These are phyloP conservation scores for Sycophila sp. DNA, from an alignment of 1,140 invertebrate species.

Conservation along the genomic window DNA sequence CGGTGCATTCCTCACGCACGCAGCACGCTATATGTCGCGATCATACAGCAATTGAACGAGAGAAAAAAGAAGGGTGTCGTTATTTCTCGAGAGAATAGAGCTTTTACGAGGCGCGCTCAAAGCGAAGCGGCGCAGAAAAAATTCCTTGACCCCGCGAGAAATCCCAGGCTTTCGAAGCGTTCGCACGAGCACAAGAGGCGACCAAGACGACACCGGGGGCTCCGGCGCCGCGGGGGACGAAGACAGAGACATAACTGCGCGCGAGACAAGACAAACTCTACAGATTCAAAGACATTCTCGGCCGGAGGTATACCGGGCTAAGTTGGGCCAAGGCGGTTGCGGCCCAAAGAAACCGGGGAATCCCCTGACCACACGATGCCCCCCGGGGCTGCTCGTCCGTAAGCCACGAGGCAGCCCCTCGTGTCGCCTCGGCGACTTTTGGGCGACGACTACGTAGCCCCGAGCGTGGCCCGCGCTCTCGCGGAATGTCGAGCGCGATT, in stretches of 20 bases:
- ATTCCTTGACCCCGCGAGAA: constrained; percentile 1
- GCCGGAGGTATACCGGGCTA: constrained; percentile 36
- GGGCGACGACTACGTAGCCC: neutral
- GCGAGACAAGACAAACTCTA: constrained; percentile 24
- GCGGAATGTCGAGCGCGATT: constrained; percentile 15
- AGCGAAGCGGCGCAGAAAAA: no score
- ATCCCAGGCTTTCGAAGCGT: constrained; percentile 1
- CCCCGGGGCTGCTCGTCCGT: constrained; percentile 11
- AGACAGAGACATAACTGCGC: neutral
- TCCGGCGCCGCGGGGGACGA: constrained; percentile 25
- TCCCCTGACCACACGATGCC: constrained; percentile 64
- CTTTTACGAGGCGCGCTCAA: no score
- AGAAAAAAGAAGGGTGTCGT: no score
- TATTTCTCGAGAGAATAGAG: no score
- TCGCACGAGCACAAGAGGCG: neutral
- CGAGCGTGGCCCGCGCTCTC: neutral
- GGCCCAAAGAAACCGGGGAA: constrained; percentile 47
- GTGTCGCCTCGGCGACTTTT: neutral
- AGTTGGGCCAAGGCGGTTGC: constrained; percentile 35
- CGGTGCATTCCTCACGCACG: no score
- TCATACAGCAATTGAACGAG: no score
- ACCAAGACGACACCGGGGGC: neutral
- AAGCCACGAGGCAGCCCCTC: no score
- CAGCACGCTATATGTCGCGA: no score
- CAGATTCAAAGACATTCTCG: constrained; percentile 66